Percentiles rank a stretch among this genome's conserved stretches.
phyloP scores from a whole-genome alignment of 1,140 invertebrate species.

The Papilio aristodemus region DNA sequence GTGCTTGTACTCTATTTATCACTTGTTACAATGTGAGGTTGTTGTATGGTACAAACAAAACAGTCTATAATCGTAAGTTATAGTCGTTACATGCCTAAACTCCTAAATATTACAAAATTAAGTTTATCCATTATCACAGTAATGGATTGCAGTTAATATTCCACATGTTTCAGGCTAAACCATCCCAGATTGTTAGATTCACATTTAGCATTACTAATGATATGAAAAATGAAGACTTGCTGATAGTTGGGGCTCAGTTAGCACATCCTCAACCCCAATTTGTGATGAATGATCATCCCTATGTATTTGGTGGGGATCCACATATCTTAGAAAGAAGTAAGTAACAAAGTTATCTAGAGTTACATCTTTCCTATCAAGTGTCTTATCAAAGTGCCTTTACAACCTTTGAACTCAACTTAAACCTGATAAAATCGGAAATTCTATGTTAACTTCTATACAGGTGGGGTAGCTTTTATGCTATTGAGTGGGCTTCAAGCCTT shows the following conservation, averaged over 20 bases:
- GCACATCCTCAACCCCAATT: conserved; percentile 62
- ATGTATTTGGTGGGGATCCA: conserved; percentile 49
- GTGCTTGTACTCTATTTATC: neutral
- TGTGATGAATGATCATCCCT: conserved; percentile 48
- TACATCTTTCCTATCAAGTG: neutral
- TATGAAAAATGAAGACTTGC: conserved; percentile 53
- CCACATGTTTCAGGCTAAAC: conserved; percentile 53
- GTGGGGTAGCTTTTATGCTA: too few species aligned
- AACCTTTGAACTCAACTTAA: too few species aligned
- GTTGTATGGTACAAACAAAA: too few species aligned
- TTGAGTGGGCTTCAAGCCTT: too few species aligned
- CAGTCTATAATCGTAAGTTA: too few species aligned
- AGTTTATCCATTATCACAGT: neutral
- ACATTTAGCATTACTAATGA: conserved; percentile 55
- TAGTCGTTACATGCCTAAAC: neutral
- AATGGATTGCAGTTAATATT: neutral
- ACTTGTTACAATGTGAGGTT: too few species aligned
- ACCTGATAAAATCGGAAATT: too few species aligned
- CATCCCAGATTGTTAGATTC: conserved; percentile 51
- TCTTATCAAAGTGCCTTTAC: neutral
- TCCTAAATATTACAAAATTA: neutral
- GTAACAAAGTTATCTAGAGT: conserved; percentile 20
- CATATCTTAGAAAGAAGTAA: conserved; percentile 49
- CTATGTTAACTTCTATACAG: too few species aligned
- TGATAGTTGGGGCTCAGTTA: conserved; percentile 53